Percentiles rank a stretch among this genome's conserved stretches.
Evolutionary conservation across 2,797 vertebrate species (phyloP).

Genomic region (Kryptolebias ocellatus): DNA sequence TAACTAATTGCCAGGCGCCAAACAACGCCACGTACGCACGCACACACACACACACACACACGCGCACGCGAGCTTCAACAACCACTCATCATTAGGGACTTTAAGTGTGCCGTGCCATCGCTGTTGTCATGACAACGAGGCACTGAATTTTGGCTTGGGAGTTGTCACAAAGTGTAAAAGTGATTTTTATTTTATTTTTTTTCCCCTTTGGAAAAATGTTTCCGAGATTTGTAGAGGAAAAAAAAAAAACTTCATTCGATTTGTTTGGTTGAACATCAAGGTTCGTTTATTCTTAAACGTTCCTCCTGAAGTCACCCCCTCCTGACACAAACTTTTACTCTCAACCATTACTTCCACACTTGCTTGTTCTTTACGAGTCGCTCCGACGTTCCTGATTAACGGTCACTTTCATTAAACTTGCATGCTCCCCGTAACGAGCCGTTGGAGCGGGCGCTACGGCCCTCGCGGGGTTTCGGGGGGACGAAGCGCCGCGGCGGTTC

Average conservation of each 20-base stretch:
- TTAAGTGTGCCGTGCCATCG: conserved; percentile 49
- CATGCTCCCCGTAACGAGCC: neutral
- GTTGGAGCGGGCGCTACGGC: neutral
- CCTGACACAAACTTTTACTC: conserved; percentile 12
- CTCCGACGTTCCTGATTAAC: conserved; percentile 5
- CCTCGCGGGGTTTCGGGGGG: conserved; percentile 18
- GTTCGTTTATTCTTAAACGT: neutral
- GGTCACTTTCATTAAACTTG: conserved; percentile 20
- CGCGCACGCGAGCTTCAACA: conserved; percentile 58
- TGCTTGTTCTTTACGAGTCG: conserved; percentile 5
- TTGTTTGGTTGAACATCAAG: neutral
- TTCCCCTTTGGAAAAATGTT: neutral
- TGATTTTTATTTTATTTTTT: conserved; percentile 8
- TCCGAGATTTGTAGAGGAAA: neutral
- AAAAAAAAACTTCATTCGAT: neutral
- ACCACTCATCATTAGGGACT: conserved; percentile 61
- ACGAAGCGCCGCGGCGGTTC: conserved; percentile 38
- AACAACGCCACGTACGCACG: conserved; percentile 60
- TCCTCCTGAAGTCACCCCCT: neutral
- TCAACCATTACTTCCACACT: neutral
- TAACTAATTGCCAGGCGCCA: conserved; percentile 64
- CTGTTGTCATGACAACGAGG: conserved; percentile 67
- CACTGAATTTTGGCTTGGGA: conserved; percentile 53
- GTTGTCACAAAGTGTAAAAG: conserved; percentile 32
- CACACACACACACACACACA: conserved; percentile 31